Conservation (phyloP, 2,113 vertebrate genomes). For the Seriola dumerili region DNA sequence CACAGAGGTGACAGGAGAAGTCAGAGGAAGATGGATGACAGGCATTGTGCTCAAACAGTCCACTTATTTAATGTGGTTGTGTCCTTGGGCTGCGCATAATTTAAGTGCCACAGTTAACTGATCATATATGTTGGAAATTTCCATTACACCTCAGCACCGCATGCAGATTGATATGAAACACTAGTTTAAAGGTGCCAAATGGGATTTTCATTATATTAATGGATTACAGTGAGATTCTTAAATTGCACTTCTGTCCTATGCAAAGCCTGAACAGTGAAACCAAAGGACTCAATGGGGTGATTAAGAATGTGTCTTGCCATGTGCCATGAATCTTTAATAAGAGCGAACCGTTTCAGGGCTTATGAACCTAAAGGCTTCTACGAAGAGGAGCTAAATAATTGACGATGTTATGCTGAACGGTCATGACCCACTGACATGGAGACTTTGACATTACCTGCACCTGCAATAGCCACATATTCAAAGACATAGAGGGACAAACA, state of each 20-base stretch:
- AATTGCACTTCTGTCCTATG: slow-evolving; percentile 57
- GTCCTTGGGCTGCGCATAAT: slow-evolving; percentile 6
- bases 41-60: slow-evolving; percentile 27
- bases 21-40: slow-evolving; percentile 52
- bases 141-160: slow-evolving; percentile 19
- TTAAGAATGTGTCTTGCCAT: slow-evolving; percentile 72
- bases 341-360: slow-evolving; percentile 65
- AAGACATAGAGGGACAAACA: slow-evolving; percentile 29
- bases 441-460: slow-evolving; percentile 59
- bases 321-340: slow-evolving; percentile 80
- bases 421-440: slow-evolving; percentile 75
- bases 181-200: slow-evolving; percentile 44
- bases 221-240: slow-evolving; percentile 56
- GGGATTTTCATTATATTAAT: slow-evolving; percentile 61
- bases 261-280: slow-evolving; percentile 61
- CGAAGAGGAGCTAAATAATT: slow-evolving; percentile 75
- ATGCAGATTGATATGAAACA: slow-evolving; percentile 44
- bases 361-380: slow-evolving; percentile 54
- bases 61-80: slow-evolving; percentile 28
- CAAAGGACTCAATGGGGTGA: slow-evolving; percentile 67
- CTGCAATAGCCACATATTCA: slow-evolving; percentile 14
- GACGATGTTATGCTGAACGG: slow-evolving; percentile 56
- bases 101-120: slow-evolving; percentile 7
- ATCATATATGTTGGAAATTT: slow-evolving; percentile 36
- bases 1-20: slow-evolving; percentile 38